Base-by-base conservation (phyloP, 2,797 vertebrate species). In the Tympanoctomys barrerae region DNA sequence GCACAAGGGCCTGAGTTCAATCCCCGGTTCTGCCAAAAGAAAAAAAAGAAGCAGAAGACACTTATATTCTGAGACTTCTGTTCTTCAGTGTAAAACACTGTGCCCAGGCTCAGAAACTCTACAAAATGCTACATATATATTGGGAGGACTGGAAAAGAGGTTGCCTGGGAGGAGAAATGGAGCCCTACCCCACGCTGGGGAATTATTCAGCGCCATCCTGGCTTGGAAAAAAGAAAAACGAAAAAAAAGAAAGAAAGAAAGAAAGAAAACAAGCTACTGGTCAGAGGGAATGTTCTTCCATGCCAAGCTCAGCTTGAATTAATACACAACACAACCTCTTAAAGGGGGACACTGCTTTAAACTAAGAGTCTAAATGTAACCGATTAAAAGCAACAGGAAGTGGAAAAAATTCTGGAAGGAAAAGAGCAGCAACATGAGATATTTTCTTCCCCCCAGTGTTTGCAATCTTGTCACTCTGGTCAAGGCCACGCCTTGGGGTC, bases 301-400 rank as follows among this genome's bases (percentile, higher is more conserved):
- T 71, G 94, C 96, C 97, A 97, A 89, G 81, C 95, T 78, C 96
- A 97, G 97, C 97, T 95, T 97, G 97, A 97, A 95, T 96, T 94
- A 80, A 90, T 95, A 90, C 92, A 96, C 97, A 95, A 54, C 94
- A 91, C 94, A 89, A 78, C 91, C 82, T 96, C 94, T 94, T 64
- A 36, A 96, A 91, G 87, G 57, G 62, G 59, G 92, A n/a, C 31
- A 1, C 77, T 16, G 71, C 90, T 95, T 95, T 82, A 59, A 87
- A 87, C 88, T 61, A 81, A 95, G 81, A 95, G 82, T 90, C 85
- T 39, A 59, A 79, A 79, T 0, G 39, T 61, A 70, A 57, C 66
- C 2, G 39, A 90, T 86, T 59, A 57, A 83, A 95, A 95, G 78
- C 62, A 87, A 82, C 95, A 95, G 90, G 95, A 95, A 96, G 90